Conservation (phyloP, 2,797 vertebrate species). For the Enteromius thamalakanensis region DNA sequence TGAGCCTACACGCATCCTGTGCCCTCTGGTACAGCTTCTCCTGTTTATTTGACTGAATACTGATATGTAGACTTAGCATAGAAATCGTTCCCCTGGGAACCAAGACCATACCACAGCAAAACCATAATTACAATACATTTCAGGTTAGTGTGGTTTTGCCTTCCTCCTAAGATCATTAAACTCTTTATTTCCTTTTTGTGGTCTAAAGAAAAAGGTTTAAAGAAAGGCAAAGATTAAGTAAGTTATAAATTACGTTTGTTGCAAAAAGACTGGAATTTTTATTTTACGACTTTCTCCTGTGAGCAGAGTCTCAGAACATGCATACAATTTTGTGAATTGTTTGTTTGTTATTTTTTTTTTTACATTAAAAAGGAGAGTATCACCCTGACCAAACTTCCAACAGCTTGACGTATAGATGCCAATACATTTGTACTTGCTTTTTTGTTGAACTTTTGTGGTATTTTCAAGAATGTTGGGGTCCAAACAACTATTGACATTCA, state of each 20-base stretch:
- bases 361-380: not conserved
- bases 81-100: not conserved
- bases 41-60: slow-evolving; percentile 2
- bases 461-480: not conserved
- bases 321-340: too few species aligned
- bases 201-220: slow-evolving; percentile 9
- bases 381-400: not conserved
- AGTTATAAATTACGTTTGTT: not conserved
- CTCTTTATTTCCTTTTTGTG: slow-evolving; percentile 7
- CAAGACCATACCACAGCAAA: slow-evolving; percentile 6
- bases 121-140: slow-evolving; percentile 34
- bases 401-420: not conserved
- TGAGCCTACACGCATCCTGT: not conserved
- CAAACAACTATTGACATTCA: not conserved
- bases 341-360: not conserved
- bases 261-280: not conserved
- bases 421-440: not conserved
- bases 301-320: not conserved
- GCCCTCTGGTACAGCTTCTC: not conserved
- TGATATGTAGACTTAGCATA: slow-evolving; percentile 7
- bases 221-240: slow-evolving; percentile 1
- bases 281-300: not conserved
- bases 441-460: not conserved
- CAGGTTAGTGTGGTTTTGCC: slow-evolving; percentile 11
- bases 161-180: slow-evolving; percentile 20